Percentiles rank a stretch among this genome's conserved stretches.
These are phyloP conservation scores for Aspidoscelis tigris DNA, from an alignment of 2,113 vertebrate species.

Conservation along the genomic window DNA sequence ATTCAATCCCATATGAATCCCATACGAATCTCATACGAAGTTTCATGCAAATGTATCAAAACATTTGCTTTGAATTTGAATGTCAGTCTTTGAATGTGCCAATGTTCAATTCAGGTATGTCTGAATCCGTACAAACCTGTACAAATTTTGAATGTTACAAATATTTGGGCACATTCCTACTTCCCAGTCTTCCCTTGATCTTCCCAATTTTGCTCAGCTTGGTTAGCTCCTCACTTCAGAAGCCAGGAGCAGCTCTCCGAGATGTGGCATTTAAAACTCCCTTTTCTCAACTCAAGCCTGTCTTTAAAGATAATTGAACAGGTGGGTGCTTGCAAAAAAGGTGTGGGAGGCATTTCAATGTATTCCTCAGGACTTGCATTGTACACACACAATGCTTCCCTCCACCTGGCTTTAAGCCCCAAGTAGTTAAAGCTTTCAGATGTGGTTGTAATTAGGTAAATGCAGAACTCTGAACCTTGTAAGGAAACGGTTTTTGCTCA, in stretches of 20 bases:
- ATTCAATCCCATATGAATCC: too few species aligned
- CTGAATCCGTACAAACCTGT: too few species aligned
- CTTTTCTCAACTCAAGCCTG: not conserved
- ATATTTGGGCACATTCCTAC: too few species aligned
- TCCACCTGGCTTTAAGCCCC: not conserved
- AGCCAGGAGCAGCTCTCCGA: not conserved
- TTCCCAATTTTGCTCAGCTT: not conserved
- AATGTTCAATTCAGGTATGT: too few species aligned
- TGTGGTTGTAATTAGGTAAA: not conserved
- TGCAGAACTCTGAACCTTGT: not conserved
- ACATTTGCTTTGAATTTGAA: too few species aligned
- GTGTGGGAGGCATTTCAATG: slow-evolving; percentile 11
- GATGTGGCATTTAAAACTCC: not conserved
- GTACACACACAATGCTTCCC: not conserved
- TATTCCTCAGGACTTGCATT: not conserved
- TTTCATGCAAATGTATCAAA: too few species aligned
- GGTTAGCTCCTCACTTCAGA: not conserved
- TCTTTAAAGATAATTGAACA: slow-evolving; percentile 25
- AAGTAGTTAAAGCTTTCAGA: not conserved
- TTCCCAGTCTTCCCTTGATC: too few species aligned
- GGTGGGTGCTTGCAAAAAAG: slow-evolving; percentile 23
- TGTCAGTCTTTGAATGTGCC: too few species aligned
- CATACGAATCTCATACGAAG: too few species aligned
- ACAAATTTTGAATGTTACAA: too few species aligned
- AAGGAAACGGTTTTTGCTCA: not conserved